Conservation (phyloP, 2,797 vertebrate genomes). For the Xiphophorus birchmanni region DNA sequence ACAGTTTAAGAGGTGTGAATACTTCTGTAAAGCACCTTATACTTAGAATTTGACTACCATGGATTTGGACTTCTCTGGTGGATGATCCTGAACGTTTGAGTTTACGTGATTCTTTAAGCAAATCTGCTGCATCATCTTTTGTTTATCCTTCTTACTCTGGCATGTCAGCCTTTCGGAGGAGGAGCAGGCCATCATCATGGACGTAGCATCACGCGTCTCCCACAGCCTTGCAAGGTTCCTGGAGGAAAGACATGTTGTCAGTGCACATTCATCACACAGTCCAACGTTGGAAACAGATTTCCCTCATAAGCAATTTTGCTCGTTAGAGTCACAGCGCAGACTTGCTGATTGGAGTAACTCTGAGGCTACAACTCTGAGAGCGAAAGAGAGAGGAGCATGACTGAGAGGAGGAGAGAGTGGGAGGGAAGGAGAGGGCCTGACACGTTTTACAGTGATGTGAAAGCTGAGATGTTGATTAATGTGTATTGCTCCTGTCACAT, state of each 20-base stretch:
- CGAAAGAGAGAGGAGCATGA: conserved; percentile 48
- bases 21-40: neutral
- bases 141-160: conserved; percentile 63
- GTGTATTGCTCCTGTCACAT: conserved; percentile 75
- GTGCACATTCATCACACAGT: conserved; percentile 77
- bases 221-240: conserved; percentile 73
- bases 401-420: conserved; percentile 22
- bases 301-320: conserved; percentile 82
- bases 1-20: too few relatives aligned
- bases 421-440: conserved; percentile 37
- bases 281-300: conserved; percentile 78
- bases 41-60: neutral
- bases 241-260: conserved; percentile 82
- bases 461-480: conserved; percentile 77
- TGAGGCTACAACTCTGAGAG: conserved; percentile 61
- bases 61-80: conserved; percentile 1
- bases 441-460: conserved; percentile 73
- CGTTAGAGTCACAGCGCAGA: conserved; percentile 78
- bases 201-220: conserved; percentile 76
- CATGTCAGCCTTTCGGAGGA: conserved; percentile 60
- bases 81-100: conserved; percentile 23
- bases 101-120: conserved; percentile 19
- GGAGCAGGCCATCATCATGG: conserved; percentile 59
- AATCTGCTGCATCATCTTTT: conserved; percentile 47
- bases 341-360: conserved; percentile 70